These are phyloP conservation scores for Peromyscus eremicus DNA, from an alignment of 2,797 vertebrate genomes.

Conservation along the genomic window DNA sequence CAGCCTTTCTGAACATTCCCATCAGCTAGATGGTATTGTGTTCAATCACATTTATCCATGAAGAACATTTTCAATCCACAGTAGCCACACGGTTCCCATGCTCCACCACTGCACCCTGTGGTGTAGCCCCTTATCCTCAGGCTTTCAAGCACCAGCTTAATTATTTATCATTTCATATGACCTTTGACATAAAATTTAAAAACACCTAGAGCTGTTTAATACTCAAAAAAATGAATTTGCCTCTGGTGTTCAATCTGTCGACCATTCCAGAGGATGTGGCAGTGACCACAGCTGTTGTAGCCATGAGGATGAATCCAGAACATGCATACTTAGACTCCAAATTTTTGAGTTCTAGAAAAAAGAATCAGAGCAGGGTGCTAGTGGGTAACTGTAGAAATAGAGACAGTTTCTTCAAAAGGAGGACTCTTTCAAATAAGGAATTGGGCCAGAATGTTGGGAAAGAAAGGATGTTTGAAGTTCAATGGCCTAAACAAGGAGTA, in stretches of 20 bases:
- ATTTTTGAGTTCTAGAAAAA: neutral
- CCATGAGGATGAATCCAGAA: fast-evolving
- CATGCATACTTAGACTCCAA: no score
- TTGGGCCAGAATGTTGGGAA: neutral
- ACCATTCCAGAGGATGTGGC: neutral
- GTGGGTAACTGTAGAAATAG: neutral
- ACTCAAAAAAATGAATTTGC: neutral
- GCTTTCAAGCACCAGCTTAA: neutral
- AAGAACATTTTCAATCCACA: neutral
- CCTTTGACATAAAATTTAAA: neutral
- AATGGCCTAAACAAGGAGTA: no score
- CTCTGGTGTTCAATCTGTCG: fast-evolving
- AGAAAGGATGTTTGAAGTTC: no score
- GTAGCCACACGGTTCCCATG: neutral
- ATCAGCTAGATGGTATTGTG: neutral
- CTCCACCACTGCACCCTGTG: neutral
- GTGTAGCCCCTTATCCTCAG: neutral
- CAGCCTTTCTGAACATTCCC: neutral
- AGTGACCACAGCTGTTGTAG: neutral
- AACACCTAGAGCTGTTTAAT: neutral
- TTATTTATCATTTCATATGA: neutral
- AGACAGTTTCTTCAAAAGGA: neutral
- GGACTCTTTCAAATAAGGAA: neutral
- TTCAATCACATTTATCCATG: neutral
- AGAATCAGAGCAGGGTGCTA: neutral